Conservation (phyloP, 2,888 invertebrate genomes). For the Dicyrtomina minuta region DNA sequence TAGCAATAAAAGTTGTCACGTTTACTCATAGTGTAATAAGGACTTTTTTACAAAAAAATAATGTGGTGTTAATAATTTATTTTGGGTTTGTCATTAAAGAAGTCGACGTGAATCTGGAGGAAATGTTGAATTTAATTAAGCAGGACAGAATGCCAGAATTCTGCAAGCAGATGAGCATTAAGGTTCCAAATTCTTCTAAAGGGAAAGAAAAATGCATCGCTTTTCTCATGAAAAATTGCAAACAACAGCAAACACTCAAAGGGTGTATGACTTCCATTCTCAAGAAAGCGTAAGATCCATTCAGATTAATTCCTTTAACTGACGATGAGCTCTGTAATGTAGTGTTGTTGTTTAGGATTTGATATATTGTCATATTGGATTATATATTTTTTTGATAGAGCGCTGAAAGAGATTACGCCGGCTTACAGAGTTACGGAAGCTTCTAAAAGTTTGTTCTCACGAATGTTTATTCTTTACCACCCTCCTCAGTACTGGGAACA, state of each 20-base stretch:
- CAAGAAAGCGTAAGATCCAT: constrained; percentile 46
- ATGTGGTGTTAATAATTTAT: too few relatives aligned
- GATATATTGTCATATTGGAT: background rate
- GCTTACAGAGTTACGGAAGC: constrained; percentile 56
- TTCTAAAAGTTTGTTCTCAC: constrained; percentile 57
- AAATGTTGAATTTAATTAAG: constrained; percentile 55
- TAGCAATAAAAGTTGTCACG: background rate
- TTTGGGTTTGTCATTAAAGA: constrained; percentile 15
- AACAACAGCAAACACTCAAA: constrained; percentile 49
- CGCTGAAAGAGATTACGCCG: constrained; percentile 54
- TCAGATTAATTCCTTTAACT: constrained; percentile 14
- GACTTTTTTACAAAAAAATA: too few relatives aligned
- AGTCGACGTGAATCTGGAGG: constrained; percentile 40
- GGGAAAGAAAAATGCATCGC: constrained; percentile 54
- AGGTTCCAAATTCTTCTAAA: constrained; percentile 37
- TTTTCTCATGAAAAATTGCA: constrained; percentile 56
- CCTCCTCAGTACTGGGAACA: constrained; percentile 55
- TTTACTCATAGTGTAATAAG: background rate
- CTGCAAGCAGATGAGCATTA: constrained; percentile 55
- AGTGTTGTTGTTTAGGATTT: background rate
- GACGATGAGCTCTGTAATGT: background rate
- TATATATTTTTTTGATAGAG: constrained; percentile 38
- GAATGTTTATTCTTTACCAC: constrained; percentile 58
- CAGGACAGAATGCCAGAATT: constrained; percentile 56
- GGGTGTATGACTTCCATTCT: constrained; percentile 34